These are phyloP conservation scores for Deilephila porcellus DNA, from an alignment of 2,888 invertebrate genomes.

Conservation along the genomic window DNA sequence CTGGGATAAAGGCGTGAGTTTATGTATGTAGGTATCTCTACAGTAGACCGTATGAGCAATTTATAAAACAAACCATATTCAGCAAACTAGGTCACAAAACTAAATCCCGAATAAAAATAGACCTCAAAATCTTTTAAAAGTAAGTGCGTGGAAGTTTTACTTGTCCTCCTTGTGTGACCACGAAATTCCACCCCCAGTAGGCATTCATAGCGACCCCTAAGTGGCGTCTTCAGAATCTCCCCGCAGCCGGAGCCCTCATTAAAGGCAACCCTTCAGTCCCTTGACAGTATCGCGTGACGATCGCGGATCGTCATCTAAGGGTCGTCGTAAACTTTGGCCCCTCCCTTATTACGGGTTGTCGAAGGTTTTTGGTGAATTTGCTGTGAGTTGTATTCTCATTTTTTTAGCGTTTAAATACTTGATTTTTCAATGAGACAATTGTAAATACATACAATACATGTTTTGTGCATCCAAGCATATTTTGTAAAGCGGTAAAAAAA, in stretches of 20 bases:
- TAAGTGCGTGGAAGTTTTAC: slow-evolving; percentile 18
- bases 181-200: slow-evolving; percentile 32
- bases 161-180: slow-evolving; percentile 15
- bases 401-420: background rate
- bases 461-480: no score
- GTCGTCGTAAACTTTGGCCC: slow-evolving; percentile 30
- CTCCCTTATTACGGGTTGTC: background rate
- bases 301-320: slow-evolving; percentile 43
- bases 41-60: no score
- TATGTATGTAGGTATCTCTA: no score
- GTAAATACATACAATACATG: no score
- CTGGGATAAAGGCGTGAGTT: no score
- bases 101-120: background rate
- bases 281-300: slow-evolving; percentile 61
- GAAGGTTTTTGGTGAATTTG: background rate
- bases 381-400: background rate
- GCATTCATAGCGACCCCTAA: slow-evolving; percentile 38
- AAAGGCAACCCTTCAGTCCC: slow-evolving; percentile 58
- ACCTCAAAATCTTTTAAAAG: slow-evolving; percentile 18
- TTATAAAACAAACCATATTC: background rate
- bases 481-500: no score
- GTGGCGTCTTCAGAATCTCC: slow-evolving; percentile 48
- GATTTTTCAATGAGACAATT: background rate
- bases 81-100: background rate
- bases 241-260: slow-evolving; percentile 59